Conservation (phyloP, 2,888 invertebrate genomes). For the Drosophila anomalata region DNA sequence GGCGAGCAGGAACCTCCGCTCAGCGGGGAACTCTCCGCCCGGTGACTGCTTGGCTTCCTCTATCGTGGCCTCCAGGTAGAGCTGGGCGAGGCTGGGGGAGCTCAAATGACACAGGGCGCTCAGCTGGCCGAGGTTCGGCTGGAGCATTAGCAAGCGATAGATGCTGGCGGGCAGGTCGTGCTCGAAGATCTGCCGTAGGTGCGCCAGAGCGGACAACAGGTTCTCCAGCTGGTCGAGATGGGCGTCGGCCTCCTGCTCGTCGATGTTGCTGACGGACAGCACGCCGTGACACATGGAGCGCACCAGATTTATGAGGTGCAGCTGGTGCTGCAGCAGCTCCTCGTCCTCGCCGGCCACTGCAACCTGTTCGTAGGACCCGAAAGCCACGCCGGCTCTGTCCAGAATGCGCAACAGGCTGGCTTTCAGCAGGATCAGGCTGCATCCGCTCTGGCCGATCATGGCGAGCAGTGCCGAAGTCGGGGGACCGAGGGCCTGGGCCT, state of each 20-base stretch:
- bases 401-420: constrained; percentile 55
- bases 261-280: constrained; percentile 4
- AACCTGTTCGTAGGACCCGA: constrained; percentile 56
- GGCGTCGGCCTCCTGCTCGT: constrained; percentile 13
- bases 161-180: constrained; percentile 48
- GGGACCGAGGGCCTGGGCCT: constrained; percentile 28
- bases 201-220: constrained; percentile 33
- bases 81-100: constrained; percentile 26
- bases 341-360: constrained; percentile 44
- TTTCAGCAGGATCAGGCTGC: constrained; percentile 45
- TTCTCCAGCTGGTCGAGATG: constrained; percentile 35
- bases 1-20: constrained; percentile 44
- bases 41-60: constrained; percentile 13
- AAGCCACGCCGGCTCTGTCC: constrained; percentile 52
- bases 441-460: constrained; percentile 32
- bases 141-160: constrained; percentile 50
- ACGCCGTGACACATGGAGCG: constrained; percentile 55
- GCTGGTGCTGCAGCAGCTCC: constrained; percentile 61
- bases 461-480: constrained; percentile 34
- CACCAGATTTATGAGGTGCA: constrained; percentile 66
- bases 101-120: constrained; percentile 35
- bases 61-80: constrained; percentile 23
- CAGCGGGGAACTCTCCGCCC: background rate
- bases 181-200: constrained; percentile 55
- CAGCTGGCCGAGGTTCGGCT: constrained; percentile 44